These are phyloP conservation scores for Phocoena phocoena DNA, from an alignment of 2,113 vertebrate species.

Conservation along the genomic window DNA sequence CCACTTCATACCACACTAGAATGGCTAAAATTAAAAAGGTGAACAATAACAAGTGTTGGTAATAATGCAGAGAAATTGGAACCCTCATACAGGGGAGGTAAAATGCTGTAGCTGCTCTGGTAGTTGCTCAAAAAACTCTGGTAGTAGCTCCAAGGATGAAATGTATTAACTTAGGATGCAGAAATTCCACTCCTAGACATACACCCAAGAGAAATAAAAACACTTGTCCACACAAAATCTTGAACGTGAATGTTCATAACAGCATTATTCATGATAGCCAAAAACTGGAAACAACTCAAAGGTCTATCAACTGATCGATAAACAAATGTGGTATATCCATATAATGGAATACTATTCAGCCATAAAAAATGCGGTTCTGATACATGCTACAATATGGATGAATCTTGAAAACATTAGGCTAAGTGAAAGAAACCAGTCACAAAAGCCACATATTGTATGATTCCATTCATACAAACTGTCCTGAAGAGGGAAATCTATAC, in stretches of 20 bases:
- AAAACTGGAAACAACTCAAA: background rate
- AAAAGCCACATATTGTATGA: background rate
- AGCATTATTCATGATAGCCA: background rate
- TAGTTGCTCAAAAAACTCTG: background rate
- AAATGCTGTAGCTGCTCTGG: background rate
- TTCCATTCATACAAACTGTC: background rate
- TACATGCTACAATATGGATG: background rate
- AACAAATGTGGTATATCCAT: background rate
- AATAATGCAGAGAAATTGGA: background rate
- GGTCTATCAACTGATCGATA: background rate
- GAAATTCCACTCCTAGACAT: background rate
- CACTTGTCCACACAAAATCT: background rate
- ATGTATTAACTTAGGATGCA: background rate
- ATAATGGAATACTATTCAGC: background rate
- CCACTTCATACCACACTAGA: background rate
- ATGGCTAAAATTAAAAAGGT: background rate
- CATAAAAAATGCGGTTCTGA: background rate
- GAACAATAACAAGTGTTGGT: background rate
- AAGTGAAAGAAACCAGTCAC: background rate
- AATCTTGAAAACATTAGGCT: background rate
- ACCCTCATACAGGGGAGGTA: rapidly evolving
- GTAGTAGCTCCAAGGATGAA: background rate
- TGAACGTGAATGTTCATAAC: background rate
- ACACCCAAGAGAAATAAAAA: background rate
- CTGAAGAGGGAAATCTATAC: background rate